Evolutionary conservation across 2,888 invertebrate species (phyloP).

Genomic region (Acrobeloides nanus): DNA sequence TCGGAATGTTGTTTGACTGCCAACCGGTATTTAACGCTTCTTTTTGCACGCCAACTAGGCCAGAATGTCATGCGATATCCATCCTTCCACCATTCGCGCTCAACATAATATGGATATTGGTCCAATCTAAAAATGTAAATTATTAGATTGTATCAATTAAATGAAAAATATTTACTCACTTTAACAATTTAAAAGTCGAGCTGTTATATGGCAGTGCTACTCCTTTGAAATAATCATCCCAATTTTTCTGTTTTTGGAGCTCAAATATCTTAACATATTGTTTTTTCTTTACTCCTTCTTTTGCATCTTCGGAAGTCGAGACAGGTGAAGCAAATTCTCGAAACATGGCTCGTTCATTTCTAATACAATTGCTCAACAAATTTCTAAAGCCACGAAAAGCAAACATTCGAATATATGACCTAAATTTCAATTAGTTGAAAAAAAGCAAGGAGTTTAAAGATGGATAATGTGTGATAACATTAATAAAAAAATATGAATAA

Average conservation of each 20-base stretch:
- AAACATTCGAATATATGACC: too few species aligned
- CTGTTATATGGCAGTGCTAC: neutral
- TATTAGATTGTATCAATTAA: constrained; percentile 7
- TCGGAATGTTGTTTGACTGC: constrained; percentile 69
- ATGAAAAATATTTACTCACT: constrained; percentile 1
- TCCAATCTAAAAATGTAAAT: constrained; percentile 31
- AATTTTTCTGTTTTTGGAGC: constrained; percentile 7
- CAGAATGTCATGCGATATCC: constrained; percentile 58
- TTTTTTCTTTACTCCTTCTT: too few species aligned
- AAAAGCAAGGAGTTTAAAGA: too few species aligned
- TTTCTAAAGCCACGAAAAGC: too few species aligned
- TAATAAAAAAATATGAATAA: too few species aligned
- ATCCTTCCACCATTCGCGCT: constrained; percentile 53
- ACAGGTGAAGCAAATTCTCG: too few species aligned
- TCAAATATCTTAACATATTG: neutral
- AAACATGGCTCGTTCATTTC: too few species aligned
- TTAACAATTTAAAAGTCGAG: neutral
- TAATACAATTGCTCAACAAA: too few species aligned
- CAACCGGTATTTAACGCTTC: constrained; percentile 76
- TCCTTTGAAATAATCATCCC: constrained; percentile 8
- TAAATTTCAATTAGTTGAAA: constrained; percentile 1
- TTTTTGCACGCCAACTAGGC: constrained; percentile 74
- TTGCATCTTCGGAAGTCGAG: too few species aligned
- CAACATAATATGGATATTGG: constrained; percentile 41
- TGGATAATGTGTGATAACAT: too few species aligned